These are phyloP conservation scores for Daphoenositta chrysoptera DNA, from an alignment of 2,113 vertebrate species.

Conservation along the genomic window DNA sequence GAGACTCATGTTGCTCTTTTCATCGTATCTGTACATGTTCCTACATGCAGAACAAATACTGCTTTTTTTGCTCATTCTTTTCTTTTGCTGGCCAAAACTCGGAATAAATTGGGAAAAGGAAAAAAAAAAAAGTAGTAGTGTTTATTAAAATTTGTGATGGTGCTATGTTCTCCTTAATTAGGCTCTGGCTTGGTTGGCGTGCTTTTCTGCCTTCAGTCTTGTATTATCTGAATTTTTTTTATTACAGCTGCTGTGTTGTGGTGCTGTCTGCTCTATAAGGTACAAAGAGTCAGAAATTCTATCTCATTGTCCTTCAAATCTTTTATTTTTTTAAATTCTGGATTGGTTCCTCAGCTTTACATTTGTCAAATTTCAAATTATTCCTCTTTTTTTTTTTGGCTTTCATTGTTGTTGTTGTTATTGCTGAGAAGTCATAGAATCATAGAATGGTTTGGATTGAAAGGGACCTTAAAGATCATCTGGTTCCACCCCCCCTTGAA, in stretches of 20 bases:
- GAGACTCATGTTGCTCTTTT: background rate
- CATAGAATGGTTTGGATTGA: background rate
- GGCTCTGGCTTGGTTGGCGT: background rate
- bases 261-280: background rate
- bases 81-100: background rate
- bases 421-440: background rate
- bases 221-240: background rate
- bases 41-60: background rate
- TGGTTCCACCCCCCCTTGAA: background rate
- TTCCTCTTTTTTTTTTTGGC: background rate
- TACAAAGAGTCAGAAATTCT: background rate
- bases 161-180: background rate
- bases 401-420: background rate
- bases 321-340: background rate
- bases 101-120: background rate
- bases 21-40: background rate
- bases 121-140: no score
- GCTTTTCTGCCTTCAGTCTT: background rate
- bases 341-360: background rate
- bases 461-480: background rate
- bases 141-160: background rate
- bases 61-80: background rate
- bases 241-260: background rate
- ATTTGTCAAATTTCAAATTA: background rate
- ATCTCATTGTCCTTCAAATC: background rate